Evolutionary conservation across 2,113 vertebrate species (phyloP), one percentile per base, ranked within the genome.

Genomic region (Anthoscopus minutus): DNA sequence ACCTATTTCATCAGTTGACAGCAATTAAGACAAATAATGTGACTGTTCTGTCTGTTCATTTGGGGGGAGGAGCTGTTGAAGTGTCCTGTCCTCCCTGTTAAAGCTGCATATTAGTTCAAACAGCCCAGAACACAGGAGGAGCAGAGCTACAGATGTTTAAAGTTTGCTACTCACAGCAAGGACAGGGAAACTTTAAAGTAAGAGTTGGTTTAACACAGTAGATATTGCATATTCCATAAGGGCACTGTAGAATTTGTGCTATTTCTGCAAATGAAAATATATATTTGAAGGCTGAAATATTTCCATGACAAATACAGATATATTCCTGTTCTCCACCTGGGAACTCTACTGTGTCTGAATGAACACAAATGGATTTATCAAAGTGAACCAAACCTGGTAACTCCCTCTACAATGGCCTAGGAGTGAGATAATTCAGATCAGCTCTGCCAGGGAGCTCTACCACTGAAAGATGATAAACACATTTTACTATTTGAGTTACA

Each of bases 371-470:
- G 66, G 58, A 64, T 80, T 82, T 69, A 65, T 31, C 94, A 82
- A 48, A 71, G 61, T 5, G 30, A 94, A 94, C 79, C 72, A 80
- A 92, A 88, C 70, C 92, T 82, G 67, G 12, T 30, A 73, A 90
- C 72, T 61, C 53, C 80, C 67, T 72, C 81, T 77, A 47, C 47
- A 86, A 28, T 6, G 38, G 57, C 50, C 58, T 90, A 80, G 37
- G 45, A 81, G 40, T 37, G 74, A 93, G 92, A 92, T 65, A 89
- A 88, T 38, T 66, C 90, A 96, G 47, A 87, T 4, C 67, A 89
- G 85, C 66, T 79, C 78, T 93, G 85, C 78, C 92, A 92, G 74
- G 57, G 81, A 96, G 84, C 70, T 85, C 66, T 78, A 74, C 30
- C 79, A 94, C 78, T 60, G 44, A 8, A 74, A 82, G 53, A 64